Evolutionary conservation across 2,113 vertebrate species (phyloP), one percentile per base, ranked within the genome.

Genomic region (Peromyscus polionotus): DNA sequence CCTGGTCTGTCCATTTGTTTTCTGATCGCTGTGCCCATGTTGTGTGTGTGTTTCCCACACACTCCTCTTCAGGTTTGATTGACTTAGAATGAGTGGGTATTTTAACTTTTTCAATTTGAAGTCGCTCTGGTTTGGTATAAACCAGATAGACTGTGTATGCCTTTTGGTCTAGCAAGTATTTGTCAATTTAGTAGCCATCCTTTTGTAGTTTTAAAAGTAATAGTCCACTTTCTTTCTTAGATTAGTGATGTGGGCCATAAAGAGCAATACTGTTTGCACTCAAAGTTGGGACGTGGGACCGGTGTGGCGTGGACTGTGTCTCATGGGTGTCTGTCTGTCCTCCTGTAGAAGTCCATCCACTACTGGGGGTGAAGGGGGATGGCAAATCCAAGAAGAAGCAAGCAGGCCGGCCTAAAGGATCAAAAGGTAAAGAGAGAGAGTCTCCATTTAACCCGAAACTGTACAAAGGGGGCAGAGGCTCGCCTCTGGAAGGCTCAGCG

Each of bases 351-450:
- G 99, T 99, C 97, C 99, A 99, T 98, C 99, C 99, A 89, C 98
- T 99, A 96, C 99, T 99, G 99, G 99, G 99, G 59, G 99, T 99
- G 98, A 99, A 99, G 98, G 99, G 99, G 76, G 99, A 99, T 98
- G 99, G 99, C 98, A 99, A 99, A 99, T 99, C 99, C 96, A 99
- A 99, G 99, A 99, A 99, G 99, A 99, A 99, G 99, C 99, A 99
- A 91, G 99, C 99, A 42, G 99, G 99, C 95, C 99, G 99, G 97
- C 99, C 99, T 92, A 99, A 99, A 99, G 99, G 99, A 99, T 99
- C 99, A 98, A 99, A 99, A 99, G 99, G 99, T 99, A 99, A 99
- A 99, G 99, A 99, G 99, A 99, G 99, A 99, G 99, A 99, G 99
- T 99, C 99, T 99, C 99, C 99, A 98, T 99, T 99, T 99, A 99